Base-by-base conservation (phyloP, 2,888 invertebrate species). In the Prosapia bicincta region DNA sequence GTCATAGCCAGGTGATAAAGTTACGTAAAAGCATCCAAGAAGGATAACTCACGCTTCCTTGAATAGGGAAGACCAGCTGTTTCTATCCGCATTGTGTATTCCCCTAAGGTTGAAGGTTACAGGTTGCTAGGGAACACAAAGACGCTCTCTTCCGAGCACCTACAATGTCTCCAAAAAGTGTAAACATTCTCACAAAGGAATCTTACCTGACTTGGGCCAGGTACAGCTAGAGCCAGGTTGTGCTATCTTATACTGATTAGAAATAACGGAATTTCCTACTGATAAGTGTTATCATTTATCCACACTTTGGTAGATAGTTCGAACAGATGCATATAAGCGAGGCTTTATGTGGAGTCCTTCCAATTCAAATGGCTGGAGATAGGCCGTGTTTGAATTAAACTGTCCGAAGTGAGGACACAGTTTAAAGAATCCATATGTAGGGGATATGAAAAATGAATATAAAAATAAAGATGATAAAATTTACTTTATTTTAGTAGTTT, bases 51-150 rank as follows among this genome's bases (percentile, higher is more conserved):
- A 54, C 54, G 20, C 54, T 54, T 54, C 54, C 38, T 38, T 38
- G 38, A 38, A 54, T 54, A 54, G 54, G 54, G 54, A 54, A 54
- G 3, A 54, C 54, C 54, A 54, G 54, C 54, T 54, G 54, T 54
- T 38, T 38, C 54, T 54, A 3, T 6, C 54, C 5, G 54, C 20
- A 54, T 54, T 54, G 54, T 54, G 20, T 9, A 20, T 20, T 54
- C 54, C 54, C 54, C 54, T 54, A 54, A 54, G 54, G 54, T 54
- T 54, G 54, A 54, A 54, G 54, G 54, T 54, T 54, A 54, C 54
- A 54, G 54, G 54, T 54, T 54, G 54, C 20, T 54, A 20, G 5
- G 20, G 3, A n/a, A 20, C 20, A 54, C 54, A 54, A 54, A 54
- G 54, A 20, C 20, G n/a, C 13, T 54, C 54, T 13, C 7, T 54